Evolutionary conservation across 2,797 vertebrate genomes (phyloP).

Genomic region (Astyanax mexicanus): DNA sequence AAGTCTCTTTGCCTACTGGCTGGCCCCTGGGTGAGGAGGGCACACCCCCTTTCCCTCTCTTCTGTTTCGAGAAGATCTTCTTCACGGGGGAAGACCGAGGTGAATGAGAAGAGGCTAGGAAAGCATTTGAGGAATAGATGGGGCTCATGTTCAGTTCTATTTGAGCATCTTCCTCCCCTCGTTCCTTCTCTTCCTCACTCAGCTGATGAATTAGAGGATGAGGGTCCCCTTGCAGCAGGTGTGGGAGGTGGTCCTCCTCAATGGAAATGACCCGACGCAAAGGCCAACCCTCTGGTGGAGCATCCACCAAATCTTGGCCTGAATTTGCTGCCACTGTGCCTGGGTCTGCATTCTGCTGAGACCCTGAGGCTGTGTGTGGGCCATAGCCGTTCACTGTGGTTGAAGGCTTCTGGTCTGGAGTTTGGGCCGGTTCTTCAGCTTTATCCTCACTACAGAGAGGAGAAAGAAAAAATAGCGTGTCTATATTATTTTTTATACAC

Average conservation of each 20-base stretch:
- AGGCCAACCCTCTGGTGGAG: conserved; percentile 66
- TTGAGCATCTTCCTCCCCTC: conserved; percentile 52
- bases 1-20: conserved; percentile 85
- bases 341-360: conserved; percentile 46
- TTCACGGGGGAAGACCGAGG: neutral
- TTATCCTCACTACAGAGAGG: conserved; percentile 33
- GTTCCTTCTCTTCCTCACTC: conserved; percentile 76
- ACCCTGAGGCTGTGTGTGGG: conserved; percentile 16
- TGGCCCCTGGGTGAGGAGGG: conserved; percentile 76
- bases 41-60: conserved; percentile 46
- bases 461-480: neutral
- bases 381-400: conserved; percentile 52
- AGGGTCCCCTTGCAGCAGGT: conserved; percentile 79
- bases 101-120: neutral
- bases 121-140: conserved; percentile 8
- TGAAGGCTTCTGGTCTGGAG: conserved; percentile 52
- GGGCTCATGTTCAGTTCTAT: conserved; percentile 59
- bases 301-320: conserved; percentile 53
- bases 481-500: no score
- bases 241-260: conserved; percentile 92
- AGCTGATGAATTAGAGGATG: conserved; percentile 78
- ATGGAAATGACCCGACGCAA: conserved; percentile 92
- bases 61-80: conserved; percentile 1
- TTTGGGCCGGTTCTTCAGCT: conserved; percentile 37
- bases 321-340: neutral